These are phyloP conservation scores for Oenanthe oenanthe DNA, from an alignment of 2,113 vertebrate species.

Conservation along the genomic window DNA sequence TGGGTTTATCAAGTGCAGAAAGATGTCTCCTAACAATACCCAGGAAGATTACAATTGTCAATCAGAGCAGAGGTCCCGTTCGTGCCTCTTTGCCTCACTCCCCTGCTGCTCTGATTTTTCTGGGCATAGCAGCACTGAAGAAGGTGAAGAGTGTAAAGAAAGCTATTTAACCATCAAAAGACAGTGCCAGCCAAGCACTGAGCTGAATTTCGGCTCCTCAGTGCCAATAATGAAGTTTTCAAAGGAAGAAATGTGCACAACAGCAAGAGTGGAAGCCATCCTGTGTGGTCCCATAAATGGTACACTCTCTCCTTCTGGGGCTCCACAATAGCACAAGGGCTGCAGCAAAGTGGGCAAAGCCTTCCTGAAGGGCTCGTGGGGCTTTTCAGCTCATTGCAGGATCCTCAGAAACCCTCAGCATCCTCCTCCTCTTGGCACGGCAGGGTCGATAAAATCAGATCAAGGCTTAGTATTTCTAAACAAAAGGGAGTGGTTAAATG, in stretches of 20 bases:
- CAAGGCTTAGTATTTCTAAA: slow-evolving; percentile 57
- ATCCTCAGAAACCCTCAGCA: slow-evolving; percentile 39
- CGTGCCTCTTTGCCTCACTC: neutral
- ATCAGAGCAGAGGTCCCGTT: slow-evolving; percentile 28
- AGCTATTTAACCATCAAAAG: slow-evolving; percentile 26
- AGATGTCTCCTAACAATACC: slow-evolving; percentile 55
- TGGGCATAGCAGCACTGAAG: neutral
- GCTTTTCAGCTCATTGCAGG: slow-evolving; percentile 19
- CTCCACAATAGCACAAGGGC: neutral
- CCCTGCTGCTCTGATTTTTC: slow-evolving; percentile 7
- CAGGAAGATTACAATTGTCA: slow-evolving; percentile 38
- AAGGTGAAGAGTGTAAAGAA: neutral
- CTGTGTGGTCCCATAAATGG: slow-evolving; percentile 19
- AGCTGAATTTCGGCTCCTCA: neutral
- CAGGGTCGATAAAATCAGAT: slow-evolving; percentile 67
- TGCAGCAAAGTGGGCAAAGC: slow-evolving; percentile 39
- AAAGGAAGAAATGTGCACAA: neutral
- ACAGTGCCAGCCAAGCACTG: slow-evolving; percentile 32
- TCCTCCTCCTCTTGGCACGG: slow-evolving; percentile 54
- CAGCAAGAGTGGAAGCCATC: neutral
- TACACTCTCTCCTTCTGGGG: neutral
- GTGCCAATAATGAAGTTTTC: slow-evolving; percentile 21
- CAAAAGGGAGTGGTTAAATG: slow-evolving; percentile 68
- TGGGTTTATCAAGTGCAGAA: slow-evolving; percentile 45
- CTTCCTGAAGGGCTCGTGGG: slow-evolving; percentile 36